Evolutionary conservation across 2,797 vertebrate species (phyloP), one percentile per base, ranked within the genome.

Genomic region (Anguilla obscura): DNA sequence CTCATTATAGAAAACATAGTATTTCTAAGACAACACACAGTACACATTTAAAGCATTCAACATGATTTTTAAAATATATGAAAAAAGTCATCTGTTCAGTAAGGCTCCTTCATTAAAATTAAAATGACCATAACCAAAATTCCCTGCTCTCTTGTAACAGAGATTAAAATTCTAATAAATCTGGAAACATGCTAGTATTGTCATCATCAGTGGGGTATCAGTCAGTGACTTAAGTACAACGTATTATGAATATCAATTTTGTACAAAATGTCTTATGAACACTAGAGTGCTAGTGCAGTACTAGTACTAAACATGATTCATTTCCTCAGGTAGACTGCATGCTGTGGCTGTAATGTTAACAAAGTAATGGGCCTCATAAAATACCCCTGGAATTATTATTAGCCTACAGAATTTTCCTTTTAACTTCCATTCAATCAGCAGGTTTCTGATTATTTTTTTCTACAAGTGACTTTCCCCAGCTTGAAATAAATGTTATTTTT

Each of bases 401-500:
- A 69, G 48, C 69, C 33, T 24, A 40, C 9, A 54, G 4, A 2
- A 85, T 54, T 80, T 45, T 82, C 60, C 84, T 69, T 88, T 88
- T 85, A 86, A 84, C 54, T 56, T 16, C 12, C 27, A 48, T 63
- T 82, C 74, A 58, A 69, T 88, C 84, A 86, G 85, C 27, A 16
- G 30, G 2, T 71, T 52, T 40, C 58, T 83, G 27, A 56, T 80
- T 40, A 50, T 54, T 88, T 2, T 86, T 86, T 69, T 84, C 87
- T 88, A 14, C 56, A 54, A 82, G 71, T 83, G 54, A 79, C 50
- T 82, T 82, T 84, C 56, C 60, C 27, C 86, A 58, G 58, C 85
- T 54, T 88, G 84, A 56, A 88, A 76, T 83, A 36, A 86, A 83
- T 83, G 88, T 52, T 50, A 86, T 82, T 79, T 86, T 88, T 76